These are phyloP conservation scores for Saccostrea echinata DNA, from an alignment of 1,140 invertebrate genomes.

Conservation along the genomic window DNA sequence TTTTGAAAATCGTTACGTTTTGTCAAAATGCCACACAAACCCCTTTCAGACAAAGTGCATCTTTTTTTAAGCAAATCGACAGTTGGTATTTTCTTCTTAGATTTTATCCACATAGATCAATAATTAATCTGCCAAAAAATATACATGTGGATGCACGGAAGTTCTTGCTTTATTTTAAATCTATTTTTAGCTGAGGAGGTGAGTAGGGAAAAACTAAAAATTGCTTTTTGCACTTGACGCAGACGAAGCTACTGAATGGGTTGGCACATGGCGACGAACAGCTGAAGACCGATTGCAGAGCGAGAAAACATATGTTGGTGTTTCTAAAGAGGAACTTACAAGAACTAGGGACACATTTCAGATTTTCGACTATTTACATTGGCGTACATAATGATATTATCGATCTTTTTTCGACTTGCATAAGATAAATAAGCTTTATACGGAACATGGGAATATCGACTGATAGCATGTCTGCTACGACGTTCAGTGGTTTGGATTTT, in stretches of 20 bases:
- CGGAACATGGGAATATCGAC: slow-evolving; percentile 20
- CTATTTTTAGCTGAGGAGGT: slow-evolving; percentile 12
- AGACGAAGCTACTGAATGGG: not conserved
- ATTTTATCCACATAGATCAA: no score
- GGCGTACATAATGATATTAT: not conserved
- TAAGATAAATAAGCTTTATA: slow-evolving; percentile 16
- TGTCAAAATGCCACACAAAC: no score
- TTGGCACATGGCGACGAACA: not conserved
- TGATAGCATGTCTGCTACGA: slow-evolving; percentile 13
- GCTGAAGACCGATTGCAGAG: not conserved
- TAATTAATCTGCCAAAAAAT: not conserved
- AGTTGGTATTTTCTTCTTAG: no score
- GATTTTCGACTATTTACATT: slow-evolving; percentile 37
- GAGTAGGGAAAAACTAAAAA: not conserved
- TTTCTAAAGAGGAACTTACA: not conserved
- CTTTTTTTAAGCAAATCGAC: no score
- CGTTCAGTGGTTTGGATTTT: slow-evolving; percentile 3
- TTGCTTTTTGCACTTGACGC: not conserved
- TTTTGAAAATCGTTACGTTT: no score
- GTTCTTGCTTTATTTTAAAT: not conserved
- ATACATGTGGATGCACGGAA: not conserved
- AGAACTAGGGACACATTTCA: slow-evolving; percentile 3
- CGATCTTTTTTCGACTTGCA: slow-evolving; percentile 24
- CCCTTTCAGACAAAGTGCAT: no score
- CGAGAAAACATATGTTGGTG: slow-evolving; percentile 12